Evolutionary conservation across 2,888 invertebrate genomes (phyloP).

Genomic region (Fabriciana adippe): DNA sequence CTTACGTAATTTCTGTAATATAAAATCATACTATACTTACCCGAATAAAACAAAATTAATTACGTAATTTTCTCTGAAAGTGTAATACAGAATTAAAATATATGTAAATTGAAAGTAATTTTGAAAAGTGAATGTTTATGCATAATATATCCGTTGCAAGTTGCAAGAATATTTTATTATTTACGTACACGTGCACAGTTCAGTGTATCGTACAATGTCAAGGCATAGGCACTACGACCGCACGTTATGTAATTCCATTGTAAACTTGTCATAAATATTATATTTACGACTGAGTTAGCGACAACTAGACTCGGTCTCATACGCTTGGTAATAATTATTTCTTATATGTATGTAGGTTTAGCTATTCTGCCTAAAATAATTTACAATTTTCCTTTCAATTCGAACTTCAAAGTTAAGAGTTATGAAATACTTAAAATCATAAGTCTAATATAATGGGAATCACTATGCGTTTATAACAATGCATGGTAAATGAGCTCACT

Average conservation of each 20-base stretch:
- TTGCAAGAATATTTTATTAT: slow-evolving; percentile 48
- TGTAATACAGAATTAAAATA: too few species aligned
- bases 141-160: slow-evolving; percentile 25
- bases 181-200: slow-evolving; percentile 75
- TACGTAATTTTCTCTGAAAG: too few species aligned
- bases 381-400: neutral
- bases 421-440: slow-evolving; percentile 4
- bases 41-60: too few species aligned
- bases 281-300: slow-evolving; percentile 46
- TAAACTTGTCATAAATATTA: slow-evolving; percentile 71
- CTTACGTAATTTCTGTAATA: too few species aligned
- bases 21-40: too few species aligned
- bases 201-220: slow-evolving; percentile 77
- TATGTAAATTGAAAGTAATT: too few species aligned
- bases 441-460: slow-evolving; percentile 6
- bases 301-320: slow-evolving; percentile 4
- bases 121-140: slow-evolving; percentile 8
- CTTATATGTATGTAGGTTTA: too few species aligned
- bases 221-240: slow-evolving; percentile 59
- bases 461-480: slow-evolving; percentile 2
- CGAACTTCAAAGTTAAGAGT: slow-evolving; percentile 11
- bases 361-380: too few species aligned
- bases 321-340: neutral
- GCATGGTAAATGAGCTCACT: slow-evolving; percentile 26
- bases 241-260: slow-evolving; percentile 71